Evolutionary conservation across 2,113 vertebrate genomes (phyloP).

Genomic region (Tor tambroides): DNA sequence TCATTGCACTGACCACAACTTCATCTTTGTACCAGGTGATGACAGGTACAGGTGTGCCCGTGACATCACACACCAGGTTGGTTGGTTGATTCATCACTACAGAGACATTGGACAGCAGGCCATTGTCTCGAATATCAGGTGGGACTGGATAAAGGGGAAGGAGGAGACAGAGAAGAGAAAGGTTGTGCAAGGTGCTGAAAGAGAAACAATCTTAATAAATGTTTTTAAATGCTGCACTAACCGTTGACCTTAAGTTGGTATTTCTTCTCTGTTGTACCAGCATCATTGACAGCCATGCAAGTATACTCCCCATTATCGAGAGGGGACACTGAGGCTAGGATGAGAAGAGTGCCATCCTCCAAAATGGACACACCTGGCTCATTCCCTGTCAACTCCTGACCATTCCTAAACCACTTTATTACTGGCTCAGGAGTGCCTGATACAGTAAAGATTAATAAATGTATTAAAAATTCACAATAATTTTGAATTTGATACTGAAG

Average conservation of each 20-base stretch:
- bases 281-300: conserved; percentile 90
- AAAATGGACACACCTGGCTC: conserved; percentile 88
- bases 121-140: conserved; percentile 83
- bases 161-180: background rate
- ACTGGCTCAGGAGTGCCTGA: conserved; percentile 89
- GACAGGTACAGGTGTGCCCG: conserved; percentile 85
- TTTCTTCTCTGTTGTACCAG: conserved; percentile 89
- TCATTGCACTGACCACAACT: conserved; percentile 75
- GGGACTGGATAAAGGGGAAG: conserved; percentile 78
- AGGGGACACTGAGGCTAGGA: conserved; percentile 84
- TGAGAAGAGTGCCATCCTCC: conserved; percentile 84
- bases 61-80: conserved; percentile 87
- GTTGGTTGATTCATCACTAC: conserved; percentile 82
- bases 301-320: conserved; percentile 89
- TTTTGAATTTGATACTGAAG: background rate
- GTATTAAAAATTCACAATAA: background rate
- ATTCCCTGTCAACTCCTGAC: conserved; percentile 82
- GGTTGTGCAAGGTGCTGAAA: background rate
- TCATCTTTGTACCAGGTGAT: conserved; percentile 92
- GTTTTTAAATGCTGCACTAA: conserved; percentile 65
- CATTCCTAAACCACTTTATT: conserved; percentile 90
- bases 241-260: conserved; percentile 94
- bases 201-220: background rate
- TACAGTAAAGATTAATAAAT: background rate
- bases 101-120: conserved; percentile 80